Percentiles rank a stretch among this genome's conserved stretches.
These are phyloP conservation scores for Dynastes grantii DNA, from an alignment of 2,888 invertebrate species.

Conservation along the genomic window DNA sequence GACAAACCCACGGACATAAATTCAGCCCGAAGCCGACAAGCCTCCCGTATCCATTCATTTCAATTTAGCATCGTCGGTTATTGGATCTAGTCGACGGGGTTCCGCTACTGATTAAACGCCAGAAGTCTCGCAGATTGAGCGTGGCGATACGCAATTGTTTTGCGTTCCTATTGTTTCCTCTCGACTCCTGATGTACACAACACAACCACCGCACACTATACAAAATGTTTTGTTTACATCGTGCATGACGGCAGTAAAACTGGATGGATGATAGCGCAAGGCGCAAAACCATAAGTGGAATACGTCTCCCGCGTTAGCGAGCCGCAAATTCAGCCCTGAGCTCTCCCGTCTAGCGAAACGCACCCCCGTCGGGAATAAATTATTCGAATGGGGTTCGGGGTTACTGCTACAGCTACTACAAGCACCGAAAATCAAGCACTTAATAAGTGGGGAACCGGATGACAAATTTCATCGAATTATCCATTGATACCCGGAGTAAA, in stretches of 20 bases:
- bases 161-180: slow-evolving; percentile 48
- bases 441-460: slow-evolving; percentile 57
- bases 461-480: slow-evolving; percentile 62
- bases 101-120: slow-evolving; percentile 55
- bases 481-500: slow-evolving; percentile 57
- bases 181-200: slow-evolving; percentile 19
- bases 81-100: slow-evolving; percentile 53
- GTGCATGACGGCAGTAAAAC: slow-evolving; percentile 17
- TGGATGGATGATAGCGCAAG: slow-evolving; percentile 12
- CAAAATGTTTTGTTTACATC: slow-evolving; percentile 40
- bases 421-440: slow-evolving; percentile 56
- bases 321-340: slow-evolving; percentile 19
- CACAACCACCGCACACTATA: neutral
- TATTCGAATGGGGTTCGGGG: slow-evolving; percentile 53
- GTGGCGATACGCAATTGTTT: slow-evolving; percentile 51
- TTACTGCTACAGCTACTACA: slow-evolving; percentile 45
- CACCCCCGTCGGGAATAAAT: slow-evolving; percentile 56
- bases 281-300: slow-evolving; percentile 35
- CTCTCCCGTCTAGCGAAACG: slow-evolving; percentile 15
- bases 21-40: slow-evolving; percentile 30
- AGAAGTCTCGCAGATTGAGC: slow-evolving; percentile 52
- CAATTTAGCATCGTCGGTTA: slow-evolving; percentile 48
- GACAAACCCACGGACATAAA: slow-evolving; percentile 46
- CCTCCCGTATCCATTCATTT: slow-evolving; percentile 48
- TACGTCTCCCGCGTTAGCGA: slow-evolving; percentile 12